Conservation (phyloP, 1,140 invertebrate genomes). For the Drosophila pallidifrons region DNA sequence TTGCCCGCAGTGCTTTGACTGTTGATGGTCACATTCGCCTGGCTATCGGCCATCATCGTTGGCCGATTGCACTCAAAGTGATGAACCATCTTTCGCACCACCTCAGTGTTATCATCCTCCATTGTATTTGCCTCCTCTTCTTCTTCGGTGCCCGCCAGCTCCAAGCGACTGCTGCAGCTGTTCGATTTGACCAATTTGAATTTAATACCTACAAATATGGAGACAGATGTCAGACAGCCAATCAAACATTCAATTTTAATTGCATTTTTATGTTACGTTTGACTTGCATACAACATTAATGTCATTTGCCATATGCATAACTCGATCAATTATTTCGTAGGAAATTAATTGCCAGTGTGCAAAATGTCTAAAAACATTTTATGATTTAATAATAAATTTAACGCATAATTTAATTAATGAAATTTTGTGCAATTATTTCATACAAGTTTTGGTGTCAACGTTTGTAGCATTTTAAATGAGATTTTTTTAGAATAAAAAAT, state of each 20-base stretch:
- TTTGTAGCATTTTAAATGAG: too few relatives aligned
- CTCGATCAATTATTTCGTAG: not conserved
- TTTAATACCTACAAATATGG: slow-evolving; percentile 87
- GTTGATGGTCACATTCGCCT: slow-evolving; percentile 66
- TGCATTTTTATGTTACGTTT: not conserved
- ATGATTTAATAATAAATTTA: too few relatives aligned
- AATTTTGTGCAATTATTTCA: too few relatives aligned
- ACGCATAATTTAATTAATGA: too few relatives aligned
- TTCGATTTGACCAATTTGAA: slow-evolving; percentile 93
- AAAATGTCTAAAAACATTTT: too few relatives aligned
- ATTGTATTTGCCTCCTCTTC: slow-evolving; percentile 45
- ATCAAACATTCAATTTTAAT: not conserved
- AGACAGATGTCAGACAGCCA: slow-evolving; percentile 7
- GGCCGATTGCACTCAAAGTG: slow-evolving; percentile 70
- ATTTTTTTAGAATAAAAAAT: too few relatives aligned
- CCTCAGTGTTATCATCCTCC: slow-evolving; percentile 52
- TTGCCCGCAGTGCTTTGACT: slow-evolving; percentile 52
- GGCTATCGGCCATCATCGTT: slow-evolving; percentile 20
- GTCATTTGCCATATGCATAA: not conserved
- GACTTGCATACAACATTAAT: not conserved
- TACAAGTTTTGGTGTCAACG: too few relatives aligned
- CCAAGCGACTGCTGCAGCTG: slow-evolving; percentile 92
- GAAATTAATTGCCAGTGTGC: not conserved
- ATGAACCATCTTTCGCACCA: slow-evolving; percentile 81
- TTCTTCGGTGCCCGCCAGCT: slow-evolving; percentile 88